Evolutionary conservation across 2,797 vertebrate species (phyloP), one percentile per base, ranked within the genome.

Genomic region (Sebastes hopkinsi): DNA sequence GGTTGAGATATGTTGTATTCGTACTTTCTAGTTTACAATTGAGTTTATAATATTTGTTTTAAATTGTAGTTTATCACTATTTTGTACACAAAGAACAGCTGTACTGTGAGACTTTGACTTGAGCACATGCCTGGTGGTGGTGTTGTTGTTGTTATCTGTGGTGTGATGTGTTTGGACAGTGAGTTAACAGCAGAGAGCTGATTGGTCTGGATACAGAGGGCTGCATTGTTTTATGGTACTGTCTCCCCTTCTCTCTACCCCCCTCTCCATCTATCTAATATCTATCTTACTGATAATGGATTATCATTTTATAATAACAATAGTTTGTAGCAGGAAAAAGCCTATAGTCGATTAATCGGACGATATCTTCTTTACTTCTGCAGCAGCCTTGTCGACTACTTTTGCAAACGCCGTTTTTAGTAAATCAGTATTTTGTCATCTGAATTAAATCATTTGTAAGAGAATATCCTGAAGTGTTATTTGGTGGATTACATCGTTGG

Each of bases 191-290:
- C 73, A 81, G 69, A 77, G 54, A 82, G 82, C 82, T 81, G 82
- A 88, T 52, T 71, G 68, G 60, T 46, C 14, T 2, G 42, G 8
- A 77, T 3, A 91, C 87, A 91, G 36, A 87, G 65, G 67, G 32
- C 60, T 54, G 66, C 67, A 76, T 91, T 92, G 91, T 91, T 77
- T 62, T 4, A 10, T 76, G 56, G 70, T 54, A 55, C 80, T 61
- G 65, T 76, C 83, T 79, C 80, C 30, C 34, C 59, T 30, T 34
- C 66, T 81, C 36, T 64, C 84, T 76, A 6, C 62, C 22, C 14
- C 7, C 22, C 60, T 64, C 3, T 75, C 54, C 29, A 30, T 50
- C 36, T 11, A 8, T 67, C 46, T 54, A 32, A 29, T 65, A 9
- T 61, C 20, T 16, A 54, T 54, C 9, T 52, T 50, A 50, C 46